phyloP scores from a whole-genome alignment of 2,113 vertebrate species.

The Neoarius graeffei region DNA sequence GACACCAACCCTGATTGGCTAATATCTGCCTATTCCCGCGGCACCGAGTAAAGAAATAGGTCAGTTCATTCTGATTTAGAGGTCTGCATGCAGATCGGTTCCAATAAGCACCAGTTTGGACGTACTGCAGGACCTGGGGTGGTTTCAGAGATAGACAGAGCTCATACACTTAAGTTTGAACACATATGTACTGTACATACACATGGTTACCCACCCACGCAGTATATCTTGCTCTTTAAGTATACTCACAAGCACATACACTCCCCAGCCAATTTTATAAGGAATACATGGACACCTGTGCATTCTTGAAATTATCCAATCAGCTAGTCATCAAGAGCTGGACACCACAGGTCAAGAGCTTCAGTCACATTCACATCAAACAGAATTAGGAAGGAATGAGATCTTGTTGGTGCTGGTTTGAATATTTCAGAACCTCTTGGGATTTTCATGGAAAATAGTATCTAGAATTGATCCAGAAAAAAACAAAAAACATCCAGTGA shows the following conservation, averaged over 20 bases:
- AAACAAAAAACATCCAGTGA: neutral
- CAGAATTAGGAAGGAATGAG: neutral
- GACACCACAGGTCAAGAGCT: neutral
- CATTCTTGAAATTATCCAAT: neutral
- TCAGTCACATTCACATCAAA: neutral
- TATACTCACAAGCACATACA: neutral
- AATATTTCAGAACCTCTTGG: neutral
- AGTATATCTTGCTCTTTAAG: conserved; percentile 41
- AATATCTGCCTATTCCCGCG: conserved; percentile 82
- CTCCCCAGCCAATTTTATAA: neutral
- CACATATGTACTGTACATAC: conserved; percentile 45
- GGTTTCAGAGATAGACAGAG: conserved; percentile 82
- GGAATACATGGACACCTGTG: neutral
- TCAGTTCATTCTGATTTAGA: conserved; percentile 91
- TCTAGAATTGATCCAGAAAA: neutral
- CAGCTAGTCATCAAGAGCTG: neutral
- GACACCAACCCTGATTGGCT: conserved; percentile 82
- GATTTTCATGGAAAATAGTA: neutral
- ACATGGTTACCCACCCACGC: conserved; percentile 48
- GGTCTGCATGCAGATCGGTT: conserved; percentile 84
- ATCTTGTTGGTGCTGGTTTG: neutral
- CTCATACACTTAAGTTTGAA: conserved; percentile 65
- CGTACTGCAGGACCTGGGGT: conserved; percentile 81
- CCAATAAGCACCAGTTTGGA: conserved; percentile 78
- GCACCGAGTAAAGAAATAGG: conserved; percentile 89